A percentile compares a stretch with the other conserved stretches of the same genome.
These are phyloP conservation scores for Actinia tenebrosa DNA, from an alignment of 64 coral and sea anemone species.

Conservation along the genomic window DNA sequence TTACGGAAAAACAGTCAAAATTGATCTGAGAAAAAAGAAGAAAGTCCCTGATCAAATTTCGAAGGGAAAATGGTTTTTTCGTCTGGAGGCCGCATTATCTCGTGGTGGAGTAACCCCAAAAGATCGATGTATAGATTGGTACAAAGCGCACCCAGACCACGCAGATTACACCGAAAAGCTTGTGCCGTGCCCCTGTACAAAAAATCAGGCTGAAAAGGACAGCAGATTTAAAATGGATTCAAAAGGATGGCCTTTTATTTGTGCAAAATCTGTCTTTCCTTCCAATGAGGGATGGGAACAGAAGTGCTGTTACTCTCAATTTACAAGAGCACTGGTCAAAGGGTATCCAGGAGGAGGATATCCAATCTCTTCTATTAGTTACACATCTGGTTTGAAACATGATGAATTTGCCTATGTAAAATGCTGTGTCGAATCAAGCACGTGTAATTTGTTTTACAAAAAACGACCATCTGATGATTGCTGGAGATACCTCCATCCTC, in stretches of 20 bases:
- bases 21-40: not conserved
- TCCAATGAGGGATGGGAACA: not conserved
- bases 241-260: not conserved
- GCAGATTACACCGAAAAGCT: not conserved
- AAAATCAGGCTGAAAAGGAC: slow-evolving; percentile 14
- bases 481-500: not conserved
- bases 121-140: not conserved
- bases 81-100: slow-evolving; percentile 21
- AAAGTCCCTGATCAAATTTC: not conserved
- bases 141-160: not conserved
- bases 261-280: not conserved
- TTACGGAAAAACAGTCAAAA: not conserved
- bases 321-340: slow-evolving; percentile 2
- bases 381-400: not conserved
- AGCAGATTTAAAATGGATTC: slow-evolving; percentile 1
- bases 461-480: slow-evolving; percentile 30
- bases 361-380: not conserved
- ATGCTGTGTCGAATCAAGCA: slow-evolving; percentile 10
- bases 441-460: slow-evolving; percentile 24
- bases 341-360: slow-evolving; percentile 28
- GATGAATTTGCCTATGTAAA: slow-evolving; percentile 4
- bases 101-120: not conserved
- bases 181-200: slow-evolving; percentile 31
- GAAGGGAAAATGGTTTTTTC: slow-evolving; percentile 7
- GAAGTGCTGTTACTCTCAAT: slow-evolving; percentile 35